A percentile compares a stretch with the other conserved stretches of the same genome.
phyloP scores from a whole-genome alignment of 1,140 invertebrate species.

The Lepidurus arcticus region DNA sequence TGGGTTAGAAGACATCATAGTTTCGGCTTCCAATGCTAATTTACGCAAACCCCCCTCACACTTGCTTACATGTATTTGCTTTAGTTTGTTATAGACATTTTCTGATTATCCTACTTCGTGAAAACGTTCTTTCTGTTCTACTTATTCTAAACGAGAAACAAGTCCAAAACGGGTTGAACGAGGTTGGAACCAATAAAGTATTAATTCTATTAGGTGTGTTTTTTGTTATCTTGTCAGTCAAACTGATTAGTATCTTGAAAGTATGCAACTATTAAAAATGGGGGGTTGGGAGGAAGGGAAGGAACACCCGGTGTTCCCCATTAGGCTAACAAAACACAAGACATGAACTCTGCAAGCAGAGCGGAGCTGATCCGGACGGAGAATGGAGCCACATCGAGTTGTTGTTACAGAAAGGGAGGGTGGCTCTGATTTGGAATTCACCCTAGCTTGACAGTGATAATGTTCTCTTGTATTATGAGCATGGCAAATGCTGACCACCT shows the following conservation, averaged over 20 bases:
- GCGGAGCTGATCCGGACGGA: neutral
- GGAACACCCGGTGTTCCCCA: constrained; percentile 20
- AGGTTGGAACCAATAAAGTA: neutral
- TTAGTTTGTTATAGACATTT: neutral
- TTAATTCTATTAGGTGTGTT: neutral
- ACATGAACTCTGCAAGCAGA: neutral
- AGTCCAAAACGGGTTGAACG: neutral
- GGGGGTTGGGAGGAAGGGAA: neutral
- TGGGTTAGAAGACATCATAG: constrained; percentile 18
- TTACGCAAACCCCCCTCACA: neutral
- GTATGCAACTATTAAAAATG: neutral
- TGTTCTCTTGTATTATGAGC: constrained; percentile 5
- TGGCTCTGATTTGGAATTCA: neutral
- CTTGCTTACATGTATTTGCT: neutral
- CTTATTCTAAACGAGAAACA: no score
- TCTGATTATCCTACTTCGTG: neutral
- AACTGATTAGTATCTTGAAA: neutral
- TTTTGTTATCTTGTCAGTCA: neutral
- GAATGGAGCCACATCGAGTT: neutral
- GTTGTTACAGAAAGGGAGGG: neutral
- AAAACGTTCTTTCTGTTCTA: neutral
- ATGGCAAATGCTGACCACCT: constrained; percentile 17
- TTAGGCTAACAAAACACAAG: constrained; percentile 22
- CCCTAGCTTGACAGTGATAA: neutral
- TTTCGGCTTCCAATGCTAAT: constrained; percentile 3